Evolutionary conservation across 2,888 invertebrate genomes (phyloP), one percentile per base, ranked within the genome.

Genomic region (Acronicta psi): DNA sequence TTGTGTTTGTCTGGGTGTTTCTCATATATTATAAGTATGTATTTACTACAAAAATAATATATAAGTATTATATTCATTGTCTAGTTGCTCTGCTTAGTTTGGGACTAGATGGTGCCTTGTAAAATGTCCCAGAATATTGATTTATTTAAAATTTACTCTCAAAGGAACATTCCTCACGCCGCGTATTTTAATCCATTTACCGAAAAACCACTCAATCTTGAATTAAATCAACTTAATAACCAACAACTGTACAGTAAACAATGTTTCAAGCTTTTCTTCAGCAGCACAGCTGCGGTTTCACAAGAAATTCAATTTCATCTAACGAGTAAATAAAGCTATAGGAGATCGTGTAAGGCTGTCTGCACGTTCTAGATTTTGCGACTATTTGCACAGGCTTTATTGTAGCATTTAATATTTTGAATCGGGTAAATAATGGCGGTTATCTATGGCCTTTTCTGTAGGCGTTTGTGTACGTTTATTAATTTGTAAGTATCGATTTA

Each of bases 291-390:
- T 61, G 60, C 23, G 50, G 61, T 58, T 59, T 41, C 44, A 44
- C 58, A 42, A 60, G 64, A 75, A 71, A 71, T 69, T 69, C 61
- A 72, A 74, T 77, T 69, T 66, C 38, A 49, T 52, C 14, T 60
- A 65, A 63, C 45, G 61, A 69, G 59, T 66, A 68, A 66, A 76
- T 62, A 65, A 63, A 61, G 47, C 29, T 45, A 49, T 64, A 51
- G 51, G 37, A 54, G 36, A 59, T 47, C 50, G 42, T 18, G 51
- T 53, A 38, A 59, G 42, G 42, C 34, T 11, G 14, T 2, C 25
- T 14, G n/a, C 53, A 63, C 45, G 10, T 17, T 44, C 4, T 16
- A 47, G 41, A 44, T 25, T 0, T 17, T 18, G 46, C 36, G 49
- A 50, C 6, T 57, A 14, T 50, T 50, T 50, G 40, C 13, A 34